phyloP scores from a whole-genome alignment of 2,797 vertebrate genomes.

The Etheostoma nigrum region DNA sequence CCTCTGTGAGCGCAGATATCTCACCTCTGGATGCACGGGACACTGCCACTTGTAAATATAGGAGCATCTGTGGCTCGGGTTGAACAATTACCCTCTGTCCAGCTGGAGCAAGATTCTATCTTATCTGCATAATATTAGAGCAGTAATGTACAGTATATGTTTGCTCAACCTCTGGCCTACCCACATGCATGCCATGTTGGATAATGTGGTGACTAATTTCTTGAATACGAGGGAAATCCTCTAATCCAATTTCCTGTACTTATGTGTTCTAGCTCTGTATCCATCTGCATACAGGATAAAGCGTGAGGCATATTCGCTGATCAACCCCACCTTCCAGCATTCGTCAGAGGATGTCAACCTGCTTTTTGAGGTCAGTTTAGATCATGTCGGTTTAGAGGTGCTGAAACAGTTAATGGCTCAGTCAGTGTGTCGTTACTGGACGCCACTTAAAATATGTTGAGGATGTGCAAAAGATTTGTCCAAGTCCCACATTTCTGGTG shows the following conservation, averaged over 20 bases:
- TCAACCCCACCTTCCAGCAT: constrained; percentile 90
- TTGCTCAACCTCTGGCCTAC: constrained; percentile 54
- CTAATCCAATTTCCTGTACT: constrained; percentile 61
- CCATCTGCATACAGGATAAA: constrained; percentile 90
- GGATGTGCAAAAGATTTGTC: constrained; percentile 7
- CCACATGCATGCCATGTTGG: neutral
- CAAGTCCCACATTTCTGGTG: constrained; percentile 6
- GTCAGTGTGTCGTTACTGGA: neutral
- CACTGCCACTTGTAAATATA: constrained; percentile 23
- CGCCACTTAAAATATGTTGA: neutral
- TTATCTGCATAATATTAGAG: constrained; percentile 60
- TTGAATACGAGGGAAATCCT: constrained; percentile 1
- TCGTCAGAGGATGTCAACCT: constrained; percentile 89
- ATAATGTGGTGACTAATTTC: constrained; percentile 25
- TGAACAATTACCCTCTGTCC: constrained; percentile 51
- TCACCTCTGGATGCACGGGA: constrained; percentile 30
- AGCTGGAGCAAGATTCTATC: constrained; percentile 41
- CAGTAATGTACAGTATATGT: constrained; percentile 65
- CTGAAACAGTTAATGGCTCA: neutral
- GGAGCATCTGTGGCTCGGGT: constrained; percentile 40
- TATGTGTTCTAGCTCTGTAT: constrained; percentile 86
- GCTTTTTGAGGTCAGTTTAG: constrained; percentile 91
- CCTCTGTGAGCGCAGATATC: constrained; percentile 6
- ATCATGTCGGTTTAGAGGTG: neutral
- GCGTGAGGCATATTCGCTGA: constrained; percentile 83